Evolutionary conservation across 2,888 invertebrate genomes (phyloP), one percentile per base, ranked within the genome.

Genomic region (Pheosia gnoma): DNA sequence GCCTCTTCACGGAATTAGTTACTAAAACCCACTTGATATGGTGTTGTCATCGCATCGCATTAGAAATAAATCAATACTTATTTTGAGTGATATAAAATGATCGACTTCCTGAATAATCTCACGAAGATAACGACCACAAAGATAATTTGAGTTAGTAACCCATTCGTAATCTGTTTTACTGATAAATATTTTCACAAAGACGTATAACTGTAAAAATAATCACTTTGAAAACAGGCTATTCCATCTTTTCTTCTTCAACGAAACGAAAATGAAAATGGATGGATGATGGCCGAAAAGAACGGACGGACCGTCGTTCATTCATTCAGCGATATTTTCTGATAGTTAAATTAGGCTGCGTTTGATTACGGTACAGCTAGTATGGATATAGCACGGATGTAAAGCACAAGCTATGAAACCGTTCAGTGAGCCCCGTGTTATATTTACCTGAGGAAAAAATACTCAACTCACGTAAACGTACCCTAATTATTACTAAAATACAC

Each of bases 51-150:
- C 79, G 81, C 83, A 83, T 81, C 78, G 72, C 79, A 84, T 63
- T 71, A 72, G 67, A 78, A 75, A 80, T 81, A 82, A 87, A 89
- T 89, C 89, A 85, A 89, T 88, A 89, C 75, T 74, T 80, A 81
- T 79, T 82, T 80, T 75, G 67, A 64, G 69, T 63, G 59, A 68
- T 62, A 65, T 70, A 60, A 71, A 65, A 73, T 64, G 60, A 68
- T 67, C 52, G 62, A 69, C 58, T 67, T 72, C 67, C 63, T 62
- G 61, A 59, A 57, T 60, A 61, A 45, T 54, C 63, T 25, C 51
- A 63, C 38, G 13, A 54, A 13, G 55, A 47, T 47, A 47, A 47
- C n/a, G n/a, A n/a, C 5, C 47, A n/a, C 47, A n/a, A n/a, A 47
- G 47, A 47, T 47, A 47, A 47, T 47, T 4, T 25, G 7, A 51